Conservation (phyloP, 2,888 invertebrate species). For the Ptychoptera albimana region DNA sequence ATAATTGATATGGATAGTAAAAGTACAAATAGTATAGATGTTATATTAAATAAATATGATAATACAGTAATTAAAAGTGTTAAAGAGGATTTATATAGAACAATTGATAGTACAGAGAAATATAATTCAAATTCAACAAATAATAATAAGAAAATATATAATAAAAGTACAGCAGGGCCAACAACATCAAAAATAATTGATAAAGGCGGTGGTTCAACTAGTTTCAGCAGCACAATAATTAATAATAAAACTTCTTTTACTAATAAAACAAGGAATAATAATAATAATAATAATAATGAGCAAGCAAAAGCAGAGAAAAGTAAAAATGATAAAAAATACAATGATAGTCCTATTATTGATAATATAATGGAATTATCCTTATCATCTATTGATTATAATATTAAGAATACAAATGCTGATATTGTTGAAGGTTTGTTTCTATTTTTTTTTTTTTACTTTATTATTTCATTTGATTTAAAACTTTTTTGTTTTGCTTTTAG, state of each 20-base stretch:
- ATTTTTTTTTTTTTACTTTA: background rate
- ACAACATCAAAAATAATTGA: background rate
- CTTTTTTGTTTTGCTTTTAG: slow-evolving; percentile 11
- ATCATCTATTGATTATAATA: slow-evolving; percentile 9
- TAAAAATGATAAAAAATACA: background rate
- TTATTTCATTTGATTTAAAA: background rate
- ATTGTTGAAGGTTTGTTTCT: background rate
- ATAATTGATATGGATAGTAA: too few species aligned
- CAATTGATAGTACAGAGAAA: too few species aligned
- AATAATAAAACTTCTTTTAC: background rate
- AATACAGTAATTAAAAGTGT: too few species aligned
- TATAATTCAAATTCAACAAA: too few species aligned
- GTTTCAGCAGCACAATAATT: background rate
- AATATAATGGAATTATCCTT: slow-evolving; percentile 11
- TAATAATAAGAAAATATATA: too few species aligned
- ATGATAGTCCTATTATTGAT: slow-evolving; percentile 10
- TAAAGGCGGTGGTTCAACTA: too few species aligned
- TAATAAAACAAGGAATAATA: background rate
- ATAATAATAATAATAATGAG: background rate
- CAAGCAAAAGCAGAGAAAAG: background rate
- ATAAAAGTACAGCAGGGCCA: background rate
- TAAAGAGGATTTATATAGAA: too few species aligned
- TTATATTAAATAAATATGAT: too few species aligned
- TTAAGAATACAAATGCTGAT: slow-evolving; percentile 7
- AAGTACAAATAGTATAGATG: too few species aligned